Evolutionary conservation across 2,888 invertebrate species (phyloP).

Genomic region (Phasia obesa): DNA sequence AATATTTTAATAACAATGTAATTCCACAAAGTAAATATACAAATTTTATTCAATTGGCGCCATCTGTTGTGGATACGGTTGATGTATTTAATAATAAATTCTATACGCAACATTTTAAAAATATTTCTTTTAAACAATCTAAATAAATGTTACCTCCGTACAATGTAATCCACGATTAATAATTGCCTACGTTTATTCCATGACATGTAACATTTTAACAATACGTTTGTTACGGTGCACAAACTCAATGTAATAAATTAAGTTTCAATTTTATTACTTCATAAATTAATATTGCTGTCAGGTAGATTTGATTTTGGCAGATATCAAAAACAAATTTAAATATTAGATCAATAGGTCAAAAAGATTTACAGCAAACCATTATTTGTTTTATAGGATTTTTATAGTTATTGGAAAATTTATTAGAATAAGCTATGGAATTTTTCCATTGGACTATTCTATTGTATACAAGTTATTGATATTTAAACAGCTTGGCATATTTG

Average conservation of each 20-base stretch:
- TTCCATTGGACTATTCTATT: too few species aligned
- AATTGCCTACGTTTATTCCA: neutral
- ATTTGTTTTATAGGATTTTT: neutral
- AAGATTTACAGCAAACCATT: neutral
- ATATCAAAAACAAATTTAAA: constrained; percentile 5
- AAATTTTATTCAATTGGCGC: too few species aligned
- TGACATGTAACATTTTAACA: constrained; percentile 2
- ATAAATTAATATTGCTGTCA: constrained; percentile 39
- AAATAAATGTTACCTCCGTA: too few species aligned
- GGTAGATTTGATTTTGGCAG: constrained; percentile 4
- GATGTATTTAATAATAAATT: too few species aligned
- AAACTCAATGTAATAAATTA: constrained; percentile 4
- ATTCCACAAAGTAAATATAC: too few species aligned
- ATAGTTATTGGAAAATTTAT: neutral
- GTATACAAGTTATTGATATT: too few species aligned
- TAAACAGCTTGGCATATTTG: too few species aligned
- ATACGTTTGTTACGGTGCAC: too few species aligned
- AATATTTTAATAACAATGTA: too few species aligned
- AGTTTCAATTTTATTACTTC: neutral
- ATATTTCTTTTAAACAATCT: too few species aligned
- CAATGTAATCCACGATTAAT: neutral
- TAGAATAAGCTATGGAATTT: neutral
- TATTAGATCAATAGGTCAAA: constrained; percentile 24
- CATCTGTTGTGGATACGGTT: too few species aligned
- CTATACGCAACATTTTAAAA: too few species aligned